Conservation (phyloP, 1,140 invertebrate species). For the Hestina assimilis region DNA sequence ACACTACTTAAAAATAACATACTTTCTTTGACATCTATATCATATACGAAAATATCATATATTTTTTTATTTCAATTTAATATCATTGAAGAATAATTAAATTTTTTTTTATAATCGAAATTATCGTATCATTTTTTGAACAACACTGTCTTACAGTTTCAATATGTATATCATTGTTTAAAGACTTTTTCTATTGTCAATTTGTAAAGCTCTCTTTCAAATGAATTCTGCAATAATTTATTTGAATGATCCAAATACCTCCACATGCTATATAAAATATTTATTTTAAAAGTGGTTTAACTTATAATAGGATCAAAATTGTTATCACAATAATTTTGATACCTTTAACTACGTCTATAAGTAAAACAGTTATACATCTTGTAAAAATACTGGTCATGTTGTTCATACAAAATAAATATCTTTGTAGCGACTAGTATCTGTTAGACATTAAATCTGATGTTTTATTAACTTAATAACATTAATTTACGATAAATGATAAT, state of each 20-base stretch:
- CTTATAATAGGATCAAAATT: slow-evolving; percentile 1
- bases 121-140: background rate
- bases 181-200: slow-evolving; percentile 14
- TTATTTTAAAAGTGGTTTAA: slow-evolving; percentile 5
- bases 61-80: too few species aligned
- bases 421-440: background rate
- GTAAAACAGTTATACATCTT: too few species aligned
- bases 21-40: too few species aligned
- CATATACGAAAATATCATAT: too few species aligned
- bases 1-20: too few species aligned
- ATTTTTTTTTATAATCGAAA: too few species aligned
- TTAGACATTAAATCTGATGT: slow-evolving; percentile 3
- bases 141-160: slow-evolving; percentile 11
- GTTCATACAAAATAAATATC: background rate
- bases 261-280: background rate
- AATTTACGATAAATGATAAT: too few species aligned
- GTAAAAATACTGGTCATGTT: background rate
- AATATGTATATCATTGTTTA: background rate
- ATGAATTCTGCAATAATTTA: background rate
- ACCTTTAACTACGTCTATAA: background rate
- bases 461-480: background rate
- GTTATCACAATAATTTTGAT: background rate
- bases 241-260: too few species aligned
- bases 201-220: slow-evolving; percentile 11
- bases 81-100: too few species aligned